These are phyloP conservation scores for Zaprionus tsacasi DNA, from an alignment of 1,140 invertebrate species.

Conservation along the genomic window DNA sequence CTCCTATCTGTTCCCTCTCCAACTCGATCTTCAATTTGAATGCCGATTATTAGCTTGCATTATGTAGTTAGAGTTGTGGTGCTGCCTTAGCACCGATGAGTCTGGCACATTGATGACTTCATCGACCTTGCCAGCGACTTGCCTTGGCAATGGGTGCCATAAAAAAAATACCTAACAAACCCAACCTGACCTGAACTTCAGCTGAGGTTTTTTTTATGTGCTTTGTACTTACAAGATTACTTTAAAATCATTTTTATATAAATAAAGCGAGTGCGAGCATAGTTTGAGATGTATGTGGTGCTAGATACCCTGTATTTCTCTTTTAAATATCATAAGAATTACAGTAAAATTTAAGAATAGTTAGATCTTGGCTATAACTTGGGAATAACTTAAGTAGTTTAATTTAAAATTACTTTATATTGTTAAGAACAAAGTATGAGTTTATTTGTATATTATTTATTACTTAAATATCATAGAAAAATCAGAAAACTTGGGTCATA, in stretches of 20 bases:
- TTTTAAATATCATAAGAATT: not conserved
- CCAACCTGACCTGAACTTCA: slow-evolving; percentile 9
- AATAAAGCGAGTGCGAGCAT: not conserved
- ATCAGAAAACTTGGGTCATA: too few species aligned
- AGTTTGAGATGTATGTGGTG: not conserved
- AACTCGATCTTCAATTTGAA: not conserved
- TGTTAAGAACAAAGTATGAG: not conserved
- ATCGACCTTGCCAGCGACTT: slow-evolving; percentile 56
- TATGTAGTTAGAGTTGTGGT: slow-evolving; percentile 43
- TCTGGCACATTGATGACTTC: slow-evolving; percentile 62
- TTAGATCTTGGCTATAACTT: not conserved
- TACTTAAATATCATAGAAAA: too few species aligned
- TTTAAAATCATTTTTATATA: slow-evolving; percentile 21
- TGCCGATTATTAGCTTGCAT: slow-evolving; percentile 45
- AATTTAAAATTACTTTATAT: not conserved
- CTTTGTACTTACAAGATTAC: slow-evolving; percentile 39
- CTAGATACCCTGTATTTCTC: not conserved
- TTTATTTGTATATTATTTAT: too few species aligned
- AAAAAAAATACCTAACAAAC: not conserved
- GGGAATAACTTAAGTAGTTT: not conserved
- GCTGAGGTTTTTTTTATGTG: slow-evolving; percentile 25
- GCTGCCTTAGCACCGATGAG: slow-evolving; percentile 30
- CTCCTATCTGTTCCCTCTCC: not conserved
- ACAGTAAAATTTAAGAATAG: not conserved
- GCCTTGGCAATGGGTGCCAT: slow-evolving; percentile 60